These are phyloP conservation scores for Galleria mellonella DNA, from an alignment of 1,140 invertebrate species.

Conservation along the genomic window DNA sequence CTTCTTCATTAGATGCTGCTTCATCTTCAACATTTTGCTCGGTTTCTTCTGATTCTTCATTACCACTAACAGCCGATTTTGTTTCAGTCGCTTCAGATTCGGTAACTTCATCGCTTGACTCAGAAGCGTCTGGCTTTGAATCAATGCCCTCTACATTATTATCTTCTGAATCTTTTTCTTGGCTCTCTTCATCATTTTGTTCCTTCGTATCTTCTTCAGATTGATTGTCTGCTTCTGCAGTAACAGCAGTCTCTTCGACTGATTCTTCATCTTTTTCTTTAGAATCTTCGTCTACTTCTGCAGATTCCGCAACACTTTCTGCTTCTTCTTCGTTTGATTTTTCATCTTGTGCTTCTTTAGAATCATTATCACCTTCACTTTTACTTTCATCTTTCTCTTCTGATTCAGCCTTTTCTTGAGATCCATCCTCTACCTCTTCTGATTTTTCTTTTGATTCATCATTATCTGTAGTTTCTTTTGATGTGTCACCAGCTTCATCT, in stretches of 20 bases:
- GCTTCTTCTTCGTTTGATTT: slow-evolving; percentile 27
- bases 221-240: slow-evolving; percentile 5
- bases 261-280: slow-evolving; percentile 15
- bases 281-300: slow-evolving; percentile 3
- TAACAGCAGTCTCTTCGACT: no score
- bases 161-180: slow-evolving; percentile 25
- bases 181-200: slow-evolving; percentile 18
- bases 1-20: slow-evolving; percentile 33
- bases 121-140: slow-evolving; percentile 19
- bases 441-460: slow-evolving; percentile 46
- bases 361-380: slow-evolving; percentile 26
- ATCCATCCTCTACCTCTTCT: slow-evolving; percentile 55
- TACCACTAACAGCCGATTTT: slow-evolving; percentile 13
- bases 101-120: neutral
- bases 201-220: slow-evolving; percentile 18
- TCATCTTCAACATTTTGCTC: slow-evolving; percentile 24
- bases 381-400: slow-evolving; percentile 36
- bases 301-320: slow-evolving; percentile 13
- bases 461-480: slow-evolving; percentile 30
- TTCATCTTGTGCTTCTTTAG: slow-evolving; percentile 13
- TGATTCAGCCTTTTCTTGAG: slow-evolving; percentile 64
- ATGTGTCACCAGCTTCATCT: slow-evolving; percentile 24
- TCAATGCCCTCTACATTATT: slow-evolving; percentile 18
- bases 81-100: slow-evolving; percentile 11
- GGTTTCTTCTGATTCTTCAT: slow-evolving; percentile 30